A percentile compares a stretch with the other conserved stretches of the same genome.
Conservation (phyloP, 2,113 vertebrate species). For the Acrocephalus kingi region DNA sequence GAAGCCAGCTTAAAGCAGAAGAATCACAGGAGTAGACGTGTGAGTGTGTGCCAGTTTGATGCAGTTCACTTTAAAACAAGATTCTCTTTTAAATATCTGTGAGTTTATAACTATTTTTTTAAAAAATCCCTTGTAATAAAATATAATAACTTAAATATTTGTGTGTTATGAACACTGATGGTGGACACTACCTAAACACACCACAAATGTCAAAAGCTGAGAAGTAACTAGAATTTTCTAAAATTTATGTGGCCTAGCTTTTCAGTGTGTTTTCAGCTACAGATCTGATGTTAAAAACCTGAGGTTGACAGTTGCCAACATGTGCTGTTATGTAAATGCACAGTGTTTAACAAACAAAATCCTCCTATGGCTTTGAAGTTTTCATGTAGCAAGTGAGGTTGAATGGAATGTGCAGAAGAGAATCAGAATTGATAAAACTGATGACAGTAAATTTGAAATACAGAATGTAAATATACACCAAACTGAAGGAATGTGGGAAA, state of each 20-base stretch:
- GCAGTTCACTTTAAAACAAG: background rate
- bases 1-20: background rate
- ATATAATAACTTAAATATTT: background rate
- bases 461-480: background rate
- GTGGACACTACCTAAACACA: background rate
- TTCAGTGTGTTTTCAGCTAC: background rate
- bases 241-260: background rate
- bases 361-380: background rate
- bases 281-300: background rate
- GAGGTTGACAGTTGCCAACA: background rate
- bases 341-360: background rate
- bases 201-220: background rate
- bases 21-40: background rate
- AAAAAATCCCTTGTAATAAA: background rate
- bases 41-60: background rate
- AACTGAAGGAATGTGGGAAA: constrained; percentile 2
- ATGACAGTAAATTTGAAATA: background rate
- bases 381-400: background rate
- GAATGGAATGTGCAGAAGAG: background rate
- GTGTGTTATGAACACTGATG: background rate
- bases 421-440: background rate
- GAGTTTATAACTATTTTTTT: background rate
- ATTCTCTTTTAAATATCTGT: background rate
- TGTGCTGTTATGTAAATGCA: background rate
- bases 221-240: background rate